phyloP scores from a whole-genome alignment of 2,888 invertebrate species.

The Sycophila texana region DNA sequence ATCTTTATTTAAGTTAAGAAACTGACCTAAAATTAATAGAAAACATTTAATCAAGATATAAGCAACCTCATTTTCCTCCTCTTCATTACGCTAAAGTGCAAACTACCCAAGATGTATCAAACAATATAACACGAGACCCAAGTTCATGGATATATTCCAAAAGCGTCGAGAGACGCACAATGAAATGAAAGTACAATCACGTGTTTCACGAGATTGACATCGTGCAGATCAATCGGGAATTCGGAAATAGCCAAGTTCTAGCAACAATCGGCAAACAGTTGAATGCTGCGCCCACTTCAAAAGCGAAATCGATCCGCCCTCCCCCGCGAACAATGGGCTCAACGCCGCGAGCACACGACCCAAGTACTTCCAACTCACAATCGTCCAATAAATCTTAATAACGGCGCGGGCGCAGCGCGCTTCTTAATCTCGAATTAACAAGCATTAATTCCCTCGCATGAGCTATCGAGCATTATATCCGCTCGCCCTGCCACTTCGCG shows the following conservation, averaged over 20 bases:
- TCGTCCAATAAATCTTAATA: constrained; percentile 41
- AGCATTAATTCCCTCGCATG: constrained; percentile 30
- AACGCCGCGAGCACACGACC: background rate
- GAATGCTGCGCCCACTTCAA: background rate
- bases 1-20: no score
- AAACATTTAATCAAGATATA: no score
- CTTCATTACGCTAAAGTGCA: no score
- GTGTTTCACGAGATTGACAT: background rate
- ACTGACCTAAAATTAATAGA: no score
- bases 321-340: background rate
- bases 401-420: background rate
- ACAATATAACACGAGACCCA: no score
- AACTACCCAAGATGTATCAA: no score
- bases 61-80: no score
- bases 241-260: no score
- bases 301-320: background rate
- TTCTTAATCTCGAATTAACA: constrained; percentile 32
- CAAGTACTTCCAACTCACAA: background rate
- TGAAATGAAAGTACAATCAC: background rate
- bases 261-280: background rate
- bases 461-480: constrained; percentile 13
- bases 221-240: background rate
- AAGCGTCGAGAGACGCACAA: no score
- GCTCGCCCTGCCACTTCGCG: background rate
- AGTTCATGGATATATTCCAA: no score